Evolutionary conservation across 2,888 invertebrate species (phyloP), one percentile per base, ranked within the genome.

Genomic region (Antheraea assamensis): DNA sequence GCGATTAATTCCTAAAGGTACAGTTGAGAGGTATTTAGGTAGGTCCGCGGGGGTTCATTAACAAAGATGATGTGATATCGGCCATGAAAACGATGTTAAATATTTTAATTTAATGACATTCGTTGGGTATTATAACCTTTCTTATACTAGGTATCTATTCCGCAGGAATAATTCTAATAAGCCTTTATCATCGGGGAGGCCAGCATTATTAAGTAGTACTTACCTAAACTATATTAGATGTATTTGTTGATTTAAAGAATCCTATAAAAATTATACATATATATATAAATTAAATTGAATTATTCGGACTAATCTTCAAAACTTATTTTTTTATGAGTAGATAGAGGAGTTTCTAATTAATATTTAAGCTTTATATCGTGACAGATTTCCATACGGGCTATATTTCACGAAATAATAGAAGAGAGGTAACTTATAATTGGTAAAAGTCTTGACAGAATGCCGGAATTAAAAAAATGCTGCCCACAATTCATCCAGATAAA

Each of bases 1-100:
- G 78, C 83, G 79, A 84, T 86, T 83, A 84, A 85, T 83, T 81
- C 80, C 77, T 77, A 80, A 84, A 83, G 81, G 80, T 83, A 80
- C 79, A 79, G 76, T 78, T 79, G 79, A 82, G 82, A 80, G 82
- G 82, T 82, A 80, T 80, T 83, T 74, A 79, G 71, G 76, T 72
- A 72, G 71, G 75, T 78, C 76, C 76, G 79, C 74, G 71, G 80
- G 75, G 83, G 77, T 79, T 84, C 82, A 84, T 87, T 86, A 86
- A 81, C 83, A 81, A 83, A 83, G 83, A 84, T 81, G 84, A 78
- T 76, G 75, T 61, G 78, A 80, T 77, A 75, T 76, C 76, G 78
- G 76, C 78, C 79, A 74, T 77, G 78, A 78, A 81, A 83, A 81
- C 79, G 84, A 78, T 83, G 80, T 86, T 84, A 81, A 79, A 78